Conservation (phyloP, 1,140 invertebrate genomes). For the Trypoxylus dichotomus region DNA sequence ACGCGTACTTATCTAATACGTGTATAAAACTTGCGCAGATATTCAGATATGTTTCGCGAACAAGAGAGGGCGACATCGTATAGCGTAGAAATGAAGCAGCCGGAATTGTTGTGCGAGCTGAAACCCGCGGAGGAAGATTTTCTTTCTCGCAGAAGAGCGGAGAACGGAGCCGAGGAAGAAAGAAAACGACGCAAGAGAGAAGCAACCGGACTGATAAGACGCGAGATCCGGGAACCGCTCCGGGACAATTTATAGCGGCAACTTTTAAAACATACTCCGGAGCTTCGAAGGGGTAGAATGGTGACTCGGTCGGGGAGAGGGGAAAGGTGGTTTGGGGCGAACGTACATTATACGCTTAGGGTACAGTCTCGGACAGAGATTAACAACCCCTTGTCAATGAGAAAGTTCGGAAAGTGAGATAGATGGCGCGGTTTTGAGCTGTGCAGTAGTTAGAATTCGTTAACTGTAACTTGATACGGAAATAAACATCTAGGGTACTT, state of each 20-base stretch:
- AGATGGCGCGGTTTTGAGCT: background rate
- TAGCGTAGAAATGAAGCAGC: too few species aligned
- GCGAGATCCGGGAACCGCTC: slow-evolving; percentile 53
- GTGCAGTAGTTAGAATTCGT: background rate
- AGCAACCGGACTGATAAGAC: slow-evolving; percentile 50
- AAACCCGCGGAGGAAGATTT: background rate
- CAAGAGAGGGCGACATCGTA: too few species aligned
- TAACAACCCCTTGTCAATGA: slow-evolving; percentile 29
- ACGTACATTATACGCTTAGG: slow-evolving; percentile 49
- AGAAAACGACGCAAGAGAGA: slow-evolving; percentile 41
- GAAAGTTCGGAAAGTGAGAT: background rate
- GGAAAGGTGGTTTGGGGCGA: slow-evolving; percentile 1
- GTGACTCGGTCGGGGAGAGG: background rate
- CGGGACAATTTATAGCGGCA: slow-evolving; percentile 55
- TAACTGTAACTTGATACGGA: too few species aligned
- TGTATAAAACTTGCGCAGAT: too few species aligned
- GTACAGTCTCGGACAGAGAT: slow-evolving; percentile 44
- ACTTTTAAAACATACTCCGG: slow-evolving; percentile 55
- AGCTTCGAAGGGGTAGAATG: slow-evolving; percentile 34
- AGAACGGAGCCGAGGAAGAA: slow-evolving; percentile 10
- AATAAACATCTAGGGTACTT: too few species aligned
- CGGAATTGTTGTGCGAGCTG: background rate
- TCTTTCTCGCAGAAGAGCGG: background rate
- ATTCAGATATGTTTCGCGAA: too few species aligned
- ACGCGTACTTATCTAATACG: too few species aligned